These are phyloP conservation scores for Terrapene triunguis DNA, from an alignment of 2,113 vertebrate species.

Conservation along the genomic window DNA sequence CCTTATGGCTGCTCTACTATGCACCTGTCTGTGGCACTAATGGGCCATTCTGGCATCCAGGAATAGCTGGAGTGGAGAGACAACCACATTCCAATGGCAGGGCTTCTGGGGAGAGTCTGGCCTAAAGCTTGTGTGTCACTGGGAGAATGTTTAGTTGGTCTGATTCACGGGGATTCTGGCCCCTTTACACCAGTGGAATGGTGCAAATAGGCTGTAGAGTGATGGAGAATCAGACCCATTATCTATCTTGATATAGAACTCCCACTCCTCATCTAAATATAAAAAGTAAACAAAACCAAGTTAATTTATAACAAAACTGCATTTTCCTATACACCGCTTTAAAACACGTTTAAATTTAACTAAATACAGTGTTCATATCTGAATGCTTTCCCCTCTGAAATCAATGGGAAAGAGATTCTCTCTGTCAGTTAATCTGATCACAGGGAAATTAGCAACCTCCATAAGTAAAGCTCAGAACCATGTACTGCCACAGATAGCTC, in stretches of 20 bases:
- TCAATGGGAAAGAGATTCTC: neutral
- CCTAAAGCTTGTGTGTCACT: accelerated
- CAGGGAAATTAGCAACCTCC: neutral
- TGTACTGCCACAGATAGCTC: neutral
- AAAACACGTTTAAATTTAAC: neutral
- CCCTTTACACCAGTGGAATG: neutral
- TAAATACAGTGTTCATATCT: neutral
- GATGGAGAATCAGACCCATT: neutral
- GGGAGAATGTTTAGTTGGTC: accelerated
- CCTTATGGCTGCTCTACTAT: accelerated
- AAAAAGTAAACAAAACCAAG: neutral
- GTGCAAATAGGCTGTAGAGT: neutral
- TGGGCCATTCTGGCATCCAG: accelerated
- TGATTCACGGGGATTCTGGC: neutral
- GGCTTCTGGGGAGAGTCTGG: neutral
- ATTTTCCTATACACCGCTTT: neutral
- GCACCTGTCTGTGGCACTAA: neutral
- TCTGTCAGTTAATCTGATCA: neutral
- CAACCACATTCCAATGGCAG: accelerated
- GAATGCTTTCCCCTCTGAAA: neutral
- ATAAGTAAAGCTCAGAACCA: neutral
- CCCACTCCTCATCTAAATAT: neutral
- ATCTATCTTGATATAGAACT: neutral
- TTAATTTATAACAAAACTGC: neutral
- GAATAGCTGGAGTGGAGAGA: neutral